Base-by-base conservation (phyloP, 2,888 invertebrate species). In the Fragum fragum region DNA sequence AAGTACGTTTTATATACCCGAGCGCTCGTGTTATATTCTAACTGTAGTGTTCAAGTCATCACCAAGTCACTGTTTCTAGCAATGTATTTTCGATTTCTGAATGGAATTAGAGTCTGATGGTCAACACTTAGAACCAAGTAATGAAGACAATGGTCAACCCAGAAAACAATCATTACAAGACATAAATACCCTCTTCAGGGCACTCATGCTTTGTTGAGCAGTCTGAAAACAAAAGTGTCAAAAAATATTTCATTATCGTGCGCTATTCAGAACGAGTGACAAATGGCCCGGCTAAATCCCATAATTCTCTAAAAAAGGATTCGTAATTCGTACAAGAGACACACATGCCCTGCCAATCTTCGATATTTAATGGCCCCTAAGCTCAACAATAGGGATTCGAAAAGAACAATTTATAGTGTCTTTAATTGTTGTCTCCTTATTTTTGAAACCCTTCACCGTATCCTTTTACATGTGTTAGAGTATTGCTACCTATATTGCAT, bases 331-430 rank as follows among this genome's bases (percentile, higher is more conserved):
- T 47, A 57, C 66, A 74, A 63, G 42, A 55, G 69, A 73, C 73
- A 47, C 42, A 74, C 59, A 69, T 66, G 76, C 55, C 81, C 61
- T 53, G 23, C 73, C 63, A 63, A 23, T 69, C 76, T 77, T 63
- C 72, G 59, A 57, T 72, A 75, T 80, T 79, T 82, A 82, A 82
- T 82, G 72, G 74, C 76, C 73, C 55, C 73, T 53, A 71, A 74
- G 52, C 47, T 63, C 47, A 75, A 69, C 73, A 82, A 79, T 79
- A 72, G 71, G 63, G 59, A 66, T 76, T 68, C 75, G 72, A 78
- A 77, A 79, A 75, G 76, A 78, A 78, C 78, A 82, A 82, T 82
- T 82, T 82, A 78, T 79, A 73, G 78, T 73, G 76, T 79, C 82
- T 82, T 79, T 82, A 76, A 82, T 78, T 76, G 79, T 73, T 69